Evolutionary conservation across 2,888 invertebrate genomes (phyloP).

Genomic region (Caenorhabditis sp.): DNA sequence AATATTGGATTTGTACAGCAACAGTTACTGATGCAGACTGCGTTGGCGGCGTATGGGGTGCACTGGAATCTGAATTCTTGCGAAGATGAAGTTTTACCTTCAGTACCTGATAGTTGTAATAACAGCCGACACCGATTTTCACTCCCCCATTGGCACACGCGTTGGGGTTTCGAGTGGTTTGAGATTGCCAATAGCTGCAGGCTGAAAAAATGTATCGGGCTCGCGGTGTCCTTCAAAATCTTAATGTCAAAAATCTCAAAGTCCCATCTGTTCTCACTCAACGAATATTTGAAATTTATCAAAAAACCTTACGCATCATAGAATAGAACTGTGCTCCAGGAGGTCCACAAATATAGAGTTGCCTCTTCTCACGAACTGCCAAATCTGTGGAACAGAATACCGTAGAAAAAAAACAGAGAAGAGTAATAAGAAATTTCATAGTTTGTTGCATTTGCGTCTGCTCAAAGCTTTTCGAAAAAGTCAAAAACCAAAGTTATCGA

Average conservation of each 20-base stretch:
- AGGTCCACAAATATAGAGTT: conserved; percentile 66
- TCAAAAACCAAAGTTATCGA: conserved; percentile 25
- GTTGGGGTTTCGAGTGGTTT: conserved; percentile 44
- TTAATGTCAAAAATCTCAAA: no score
- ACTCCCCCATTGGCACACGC: conserved; percentile 67
- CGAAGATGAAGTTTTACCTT: not conserved
- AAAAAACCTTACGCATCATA: conserved; percentile 55
- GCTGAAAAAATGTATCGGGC: conserved; percentile 58
- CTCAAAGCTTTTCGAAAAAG: conserved; percentile 1
- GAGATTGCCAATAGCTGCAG: conserved; percentile 48
- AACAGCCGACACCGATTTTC: conserved; percentile 68
- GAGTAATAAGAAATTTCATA: conserved; percentile 5
- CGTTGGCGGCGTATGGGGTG: conserved; percentile 53
- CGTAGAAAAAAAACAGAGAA: conserved; percentile 20
- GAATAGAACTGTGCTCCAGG: conserved; percentile 68
- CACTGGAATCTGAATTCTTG: conserved; percentile 43
- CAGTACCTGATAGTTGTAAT: conserved; percentile 66
- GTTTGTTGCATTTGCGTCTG: conserved; percentile 20
- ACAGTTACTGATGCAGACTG: conserved; percentile 68
- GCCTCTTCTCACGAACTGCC: conserved; percentile 46
- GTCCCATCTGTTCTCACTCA: no score
- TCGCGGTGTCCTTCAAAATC: no score
- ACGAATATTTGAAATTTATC: no score
- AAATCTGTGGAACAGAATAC: conserved; percentile 29
- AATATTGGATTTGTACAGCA: conserved; percentile 68